phyloP scores from a whole-genome alignment of 2,888 invertebrate species.

The Willowsia nigromaculata region DNA sequence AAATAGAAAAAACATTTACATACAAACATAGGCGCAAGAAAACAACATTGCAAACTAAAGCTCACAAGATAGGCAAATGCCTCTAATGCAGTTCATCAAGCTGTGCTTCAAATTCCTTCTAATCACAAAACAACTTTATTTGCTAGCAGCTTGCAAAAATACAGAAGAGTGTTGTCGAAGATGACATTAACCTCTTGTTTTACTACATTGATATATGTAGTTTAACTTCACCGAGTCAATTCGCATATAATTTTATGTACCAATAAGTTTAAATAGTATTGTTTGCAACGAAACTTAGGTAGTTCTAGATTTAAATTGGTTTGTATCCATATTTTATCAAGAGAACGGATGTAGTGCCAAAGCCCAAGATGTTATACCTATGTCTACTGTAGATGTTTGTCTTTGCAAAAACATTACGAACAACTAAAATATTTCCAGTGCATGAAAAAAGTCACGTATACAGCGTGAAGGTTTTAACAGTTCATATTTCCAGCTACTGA shows the following conservation, averaged over 20 bases:
- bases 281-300: no score
- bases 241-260: no score
- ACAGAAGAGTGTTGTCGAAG: background rate
- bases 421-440: background rate
- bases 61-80: slow-evolving; percentile 27
- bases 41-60: slow-evolving; percentile 46
- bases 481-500: slow-evolving; percentile 5
- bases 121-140: slow-evolving; percentile 18
- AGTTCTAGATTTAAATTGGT: background rate
- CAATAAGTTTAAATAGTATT: no score
- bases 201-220: no score
- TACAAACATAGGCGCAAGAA: background rate
- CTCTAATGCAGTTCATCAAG: background rate
- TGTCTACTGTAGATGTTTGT: background rate
- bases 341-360: slow-evolving; percentile 55
- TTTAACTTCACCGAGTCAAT: no score
- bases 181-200: slow-evolving; percentile 8
- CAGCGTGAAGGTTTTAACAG: background rate
- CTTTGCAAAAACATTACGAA: background rate
- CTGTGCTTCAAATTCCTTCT: background rate
- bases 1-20: background rate
- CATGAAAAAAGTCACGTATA: background rate
- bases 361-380: slow-evolving; percentile 23
- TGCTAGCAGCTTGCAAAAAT: background rate
- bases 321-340: background rate